A percentile compares a stretch with the other conserved stretches of the same genome.
phyloP scores from a whole-genome alignment of 2,797 vertebrate genomes.

The Rhinogobio ventralis region DNA sequence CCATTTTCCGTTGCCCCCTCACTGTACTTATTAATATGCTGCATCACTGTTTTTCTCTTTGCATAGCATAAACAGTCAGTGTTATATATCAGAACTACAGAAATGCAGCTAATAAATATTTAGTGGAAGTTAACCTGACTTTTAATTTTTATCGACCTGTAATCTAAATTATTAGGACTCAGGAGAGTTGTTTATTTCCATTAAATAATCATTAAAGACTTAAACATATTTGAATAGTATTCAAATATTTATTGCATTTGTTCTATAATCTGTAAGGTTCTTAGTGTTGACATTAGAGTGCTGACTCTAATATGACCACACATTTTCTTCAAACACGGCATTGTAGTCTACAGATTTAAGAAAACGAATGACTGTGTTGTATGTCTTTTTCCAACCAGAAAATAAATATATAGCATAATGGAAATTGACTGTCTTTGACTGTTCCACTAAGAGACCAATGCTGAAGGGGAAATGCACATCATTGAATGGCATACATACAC shows the following conservation, averaged over 20 bases:
- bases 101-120: background rate
- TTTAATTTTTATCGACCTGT: background rate
- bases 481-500: background rate
- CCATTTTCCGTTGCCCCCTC: slow-evolving; percentile 29
- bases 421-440: slow-evolving; percentile 28
- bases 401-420: slow-evolving; percentile 5
- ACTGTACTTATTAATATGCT: background rate
- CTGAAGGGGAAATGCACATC: background rate
- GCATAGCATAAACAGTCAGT: background rate
- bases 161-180: background rate
- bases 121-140: background rate
- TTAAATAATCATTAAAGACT: background rate
- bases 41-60: background rate
- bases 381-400: slow-evolving; percentile 4
- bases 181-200: background rate
- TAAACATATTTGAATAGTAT: no score
- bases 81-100: background rate
- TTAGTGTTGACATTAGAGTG: background rate
- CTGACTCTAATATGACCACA: background rate
- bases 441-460: background rate
- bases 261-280: background rate
- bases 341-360: background rate
- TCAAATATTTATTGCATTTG: background rate
- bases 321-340: background rate
- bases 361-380: background rate